phyloP scores from a whole-genome alignment of 2,113 vertebrate genomes.

The Electrona antarctica region DNA sequence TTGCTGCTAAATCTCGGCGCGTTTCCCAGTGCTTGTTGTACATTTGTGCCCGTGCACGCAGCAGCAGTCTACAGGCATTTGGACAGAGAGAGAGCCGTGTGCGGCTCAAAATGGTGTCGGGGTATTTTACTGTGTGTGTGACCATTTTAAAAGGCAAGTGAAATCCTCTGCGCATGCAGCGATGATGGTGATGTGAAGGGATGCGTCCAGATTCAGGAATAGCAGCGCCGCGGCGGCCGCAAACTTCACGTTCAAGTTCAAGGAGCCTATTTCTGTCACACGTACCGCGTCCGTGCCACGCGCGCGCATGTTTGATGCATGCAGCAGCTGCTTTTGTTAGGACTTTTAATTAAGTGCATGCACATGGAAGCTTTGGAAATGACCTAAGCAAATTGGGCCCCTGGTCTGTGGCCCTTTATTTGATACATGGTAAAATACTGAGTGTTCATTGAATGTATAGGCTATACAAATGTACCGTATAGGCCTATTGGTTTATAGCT shows the following conservation, averaged over 20 bases:
- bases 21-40: not conserved
- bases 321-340: not conserved
- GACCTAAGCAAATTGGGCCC: not conserved
- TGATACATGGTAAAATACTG: not conserved
- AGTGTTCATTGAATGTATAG: no score
- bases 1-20: not conserved
- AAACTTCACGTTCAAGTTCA: no score
- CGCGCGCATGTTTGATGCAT: not conserved
- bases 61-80: not conserved
- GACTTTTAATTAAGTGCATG: not conserved
- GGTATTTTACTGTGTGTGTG: slow-evolving; percentile 28
- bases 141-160: slow-evolving; percentile 39
- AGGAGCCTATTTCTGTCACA: no score
- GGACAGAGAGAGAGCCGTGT: slow-evolving; percentile 11
- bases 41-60: slow-evolving; percentile 1
- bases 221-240: no score
- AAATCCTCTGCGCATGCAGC: slow-evolving; percentile 13
- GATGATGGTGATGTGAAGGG: not conserved
- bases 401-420: not conserved
- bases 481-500: no score
- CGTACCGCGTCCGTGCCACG: not conserved
- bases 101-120: slow-evolving; percentile 48
- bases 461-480: no score
- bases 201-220: not conserved
- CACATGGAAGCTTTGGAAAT: no score